Base-by-base conservation (phyloP, 2,113 vertebrate species). In the Nycticryphes semicollaris region DNA sequence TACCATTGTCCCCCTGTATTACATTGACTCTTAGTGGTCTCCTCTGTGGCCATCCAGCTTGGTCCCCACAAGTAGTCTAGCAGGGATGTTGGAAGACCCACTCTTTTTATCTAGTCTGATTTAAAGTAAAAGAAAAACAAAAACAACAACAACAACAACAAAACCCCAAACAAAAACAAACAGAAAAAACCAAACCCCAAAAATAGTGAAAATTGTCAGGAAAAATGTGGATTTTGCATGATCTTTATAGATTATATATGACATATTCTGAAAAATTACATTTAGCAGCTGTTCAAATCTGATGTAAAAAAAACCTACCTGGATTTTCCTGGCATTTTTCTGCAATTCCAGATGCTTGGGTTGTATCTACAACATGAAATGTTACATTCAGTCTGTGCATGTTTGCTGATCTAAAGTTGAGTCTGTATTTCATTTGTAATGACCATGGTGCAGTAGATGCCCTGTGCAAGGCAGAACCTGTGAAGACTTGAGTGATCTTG, bases 21-120 rank as follows among this genome's bases (percentile, higher is more conserved):
- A 39, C 28, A 23, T 15, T 79, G 27, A n/a, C 4, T 25, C 6
- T 72, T 35, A 7, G 18, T 75, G 41, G 12, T 47, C 3, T 83
- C 21, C 39, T 63, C 4, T 35, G 66, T 27, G 1, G 4, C 7
- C 12, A 87, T 19, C 35, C 13, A 60, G 14, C 43, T 63, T 30
- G 3, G 21, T 19, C 4, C 4, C 3, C 31, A 35, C 6, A 21
- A 4, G 10, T 1, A 66, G 20, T 19, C 23, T 19, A 70, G 2
- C 18, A 51, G 37, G 24, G 8, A 12, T 57, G 5, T 10, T 59
- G n/a, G 59, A 93, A 91, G 11, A 3, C 10, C 27, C 25, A 43
- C 3, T 21, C 25, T 53, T 23, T 57, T 80, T 13, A 30, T n/a
- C 15, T 27, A 11, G 20, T 8, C 9, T 75, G 6, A 64, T 68